Evolutionary conservation across 2,888 invertebrate genomes (phyloP).

Genomic region (Campoletis raptor): DNA sequence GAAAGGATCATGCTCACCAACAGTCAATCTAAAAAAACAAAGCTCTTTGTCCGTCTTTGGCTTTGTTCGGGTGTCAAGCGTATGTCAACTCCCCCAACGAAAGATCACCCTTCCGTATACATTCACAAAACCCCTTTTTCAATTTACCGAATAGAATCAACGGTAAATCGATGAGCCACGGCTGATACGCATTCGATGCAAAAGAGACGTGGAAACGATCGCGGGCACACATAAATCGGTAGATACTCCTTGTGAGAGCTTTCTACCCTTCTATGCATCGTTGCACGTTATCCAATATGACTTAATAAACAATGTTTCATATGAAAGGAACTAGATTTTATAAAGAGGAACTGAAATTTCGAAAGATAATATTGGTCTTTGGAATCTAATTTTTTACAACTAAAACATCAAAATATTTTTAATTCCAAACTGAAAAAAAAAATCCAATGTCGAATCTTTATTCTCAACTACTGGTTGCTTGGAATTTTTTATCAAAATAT

Average conservation of each 20-base stretch:
- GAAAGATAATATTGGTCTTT: background rate
- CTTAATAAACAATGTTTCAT: background rate
- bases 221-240: constrained; percentile 32
- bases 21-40: constrained; percentile 69
- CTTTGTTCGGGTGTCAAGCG: constrained; percentile 68
- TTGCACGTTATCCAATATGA: constrained; percentile 13
- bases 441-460: background rate
- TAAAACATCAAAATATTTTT: background rate
- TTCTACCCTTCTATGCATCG: constrained; percentile 54
- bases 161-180: constrained; percentile 67
- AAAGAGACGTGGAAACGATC: constrained; percentile 33
- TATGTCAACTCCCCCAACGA: constrained; percentile 57
- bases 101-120: constrained; percentile 57
- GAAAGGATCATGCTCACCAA: constrained; percentile 28
- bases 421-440: background rate
- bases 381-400: background rate
- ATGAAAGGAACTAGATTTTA: background rate
- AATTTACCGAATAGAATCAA: constrained; percentile 73
- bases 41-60: constrained; percentile 70
- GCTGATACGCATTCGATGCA: constrained; percentile 48
- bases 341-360: no score
- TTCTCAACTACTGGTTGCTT: background rate
- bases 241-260: constrained; percentile 43
- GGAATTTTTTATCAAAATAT: no score
- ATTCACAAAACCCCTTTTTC: constrained; percentile 68